phyloP scores from a whole-genome alignment of 2,113 vertebrate genomes.

The Bufo gargarizans region DNA sequence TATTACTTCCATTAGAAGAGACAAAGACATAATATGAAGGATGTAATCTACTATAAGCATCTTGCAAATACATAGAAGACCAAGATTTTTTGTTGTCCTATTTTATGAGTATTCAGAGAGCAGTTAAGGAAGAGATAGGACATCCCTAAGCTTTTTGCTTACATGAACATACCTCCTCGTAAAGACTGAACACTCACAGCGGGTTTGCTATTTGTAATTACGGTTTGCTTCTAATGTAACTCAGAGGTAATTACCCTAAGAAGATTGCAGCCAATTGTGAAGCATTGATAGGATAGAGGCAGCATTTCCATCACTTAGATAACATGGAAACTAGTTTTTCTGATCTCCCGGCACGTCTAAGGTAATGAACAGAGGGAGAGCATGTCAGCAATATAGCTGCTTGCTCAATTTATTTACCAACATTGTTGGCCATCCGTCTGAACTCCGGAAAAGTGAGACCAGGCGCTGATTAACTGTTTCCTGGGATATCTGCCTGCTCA shows the following conservation, averaged over 20 bases:
- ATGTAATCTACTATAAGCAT: not conserved
- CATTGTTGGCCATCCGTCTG: not conserved
- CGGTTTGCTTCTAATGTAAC: conserved; percentile 58
- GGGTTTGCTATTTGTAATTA: conserved; percentile 56
- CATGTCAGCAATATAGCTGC: conserved; percentile 46
- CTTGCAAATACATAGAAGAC: not conserved
- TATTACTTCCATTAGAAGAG: not conserved
- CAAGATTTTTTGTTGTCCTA: conserved; percentile 2
- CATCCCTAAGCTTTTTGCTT: conserved; percentile 45
- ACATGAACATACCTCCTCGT: conserved; percentile 49
- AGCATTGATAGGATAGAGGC: conserved; percentile 55
- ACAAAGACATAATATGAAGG: not conserved
- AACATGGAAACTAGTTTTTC: conserved; percentile 50
- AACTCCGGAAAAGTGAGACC: conserved; percentile 8
- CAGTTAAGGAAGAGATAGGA: conserved; percentile 25
- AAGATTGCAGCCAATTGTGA: conserved; percentile 53
- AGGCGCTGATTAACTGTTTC: conserved; percentile 11
- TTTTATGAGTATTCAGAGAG: not conserved
- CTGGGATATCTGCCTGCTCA: not conserved
- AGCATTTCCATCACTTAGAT: conserved; percentile 49
- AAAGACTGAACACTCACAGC: conserved; percentile 52
- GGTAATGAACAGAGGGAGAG: conserved; percentile 49
- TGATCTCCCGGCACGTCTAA: conserved; percentile 44
- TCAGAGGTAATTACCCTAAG: conserved; percentile 60
- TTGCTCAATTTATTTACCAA: conserved; percentile 51